Evolutionary conservation across 64 coral and sea anemone genomes (phyloP).

Genomic region (Montipora cactus): DNA sequence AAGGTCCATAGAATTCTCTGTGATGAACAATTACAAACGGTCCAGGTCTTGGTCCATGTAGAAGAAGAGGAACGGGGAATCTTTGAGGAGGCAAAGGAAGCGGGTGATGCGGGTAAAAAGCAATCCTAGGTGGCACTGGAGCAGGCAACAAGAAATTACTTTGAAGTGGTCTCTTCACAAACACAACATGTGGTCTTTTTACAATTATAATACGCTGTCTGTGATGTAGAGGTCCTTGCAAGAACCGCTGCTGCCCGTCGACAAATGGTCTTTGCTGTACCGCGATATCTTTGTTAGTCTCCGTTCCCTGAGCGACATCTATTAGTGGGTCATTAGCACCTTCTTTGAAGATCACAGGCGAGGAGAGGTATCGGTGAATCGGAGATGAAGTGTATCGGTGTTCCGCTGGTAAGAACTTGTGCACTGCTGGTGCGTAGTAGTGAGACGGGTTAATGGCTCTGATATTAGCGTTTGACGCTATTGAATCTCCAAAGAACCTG

Average conservation of each 20-base stretch:
- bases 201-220: slow-evolving; percentile 24
- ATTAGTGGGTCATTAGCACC: background rate
- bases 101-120: slow-evolving; percentile 44
- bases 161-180: slow-evolving; percentile 81
- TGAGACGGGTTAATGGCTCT: background rate
- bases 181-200: slow-evolving; percentile 26
- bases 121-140: slow-evolving; percentile 46
- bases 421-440: slow-evolving; percentile 14
- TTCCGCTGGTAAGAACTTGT: slow-evolving; percentile 32
- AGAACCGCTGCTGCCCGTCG: background rate
- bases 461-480: background rate
- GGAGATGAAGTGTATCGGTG: slow-evolving; percentile 45
- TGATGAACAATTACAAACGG: slow-evolving; percentile 68
- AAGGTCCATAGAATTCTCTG: slow-evolving; percentile 45
- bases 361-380: slow-evolving; percentile 71
- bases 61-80: slow-evolving; percentile 48
- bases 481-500: slow-evolving; percentile 11
- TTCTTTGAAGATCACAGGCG: slow-evolving; percentile 43
- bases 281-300: background rate
- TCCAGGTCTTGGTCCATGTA: slow-evolving; percentile 56
- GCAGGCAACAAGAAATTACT: slow-evolving; percentile 52
- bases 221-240: background rate
- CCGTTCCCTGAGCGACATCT: too few species aligned
- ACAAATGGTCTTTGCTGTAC: background rate
- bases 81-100: slow-evolving; percentile 21